Evolutionary conservation across 1,140 invertebrate genomes (phyloP).

Genomic region (Zaprionus ornatus): DNA sequence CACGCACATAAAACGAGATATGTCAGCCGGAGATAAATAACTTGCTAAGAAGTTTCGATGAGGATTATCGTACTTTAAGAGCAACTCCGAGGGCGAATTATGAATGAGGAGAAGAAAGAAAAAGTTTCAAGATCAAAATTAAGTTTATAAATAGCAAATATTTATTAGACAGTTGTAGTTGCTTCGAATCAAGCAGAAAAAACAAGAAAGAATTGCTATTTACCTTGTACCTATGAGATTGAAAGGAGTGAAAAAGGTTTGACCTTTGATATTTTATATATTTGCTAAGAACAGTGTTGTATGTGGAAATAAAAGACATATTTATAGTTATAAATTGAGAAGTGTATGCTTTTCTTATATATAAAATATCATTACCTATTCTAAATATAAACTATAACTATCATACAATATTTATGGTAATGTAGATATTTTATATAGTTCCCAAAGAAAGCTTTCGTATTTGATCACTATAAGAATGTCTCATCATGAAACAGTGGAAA

Average conservation of each 20-base stretch:
- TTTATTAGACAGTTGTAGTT: neutral
- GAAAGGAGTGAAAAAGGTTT: too few species aligned
- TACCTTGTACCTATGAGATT: too few species aligned
- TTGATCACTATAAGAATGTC: too few species aligned
- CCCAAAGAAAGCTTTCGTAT: too few species aligned
- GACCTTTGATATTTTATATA: neutral
- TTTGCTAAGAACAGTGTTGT: too few species aligned
- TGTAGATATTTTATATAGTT: too few species aligned
- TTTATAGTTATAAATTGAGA: neutral
- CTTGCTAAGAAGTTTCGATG: constrained; percentile 18
- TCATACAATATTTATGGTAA: too few species aligned
- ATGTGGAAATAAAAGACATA: neutral
- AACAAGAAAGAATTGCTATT: too few species aligned
- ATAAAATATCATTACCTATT: too few species aligned
- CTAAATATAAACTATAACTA: too few species aligned
- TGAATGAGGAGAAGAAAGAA: neutral
- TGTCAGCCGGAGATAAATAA: constrained; percentile 16
- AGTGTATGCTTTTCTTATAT: too few species aligned
- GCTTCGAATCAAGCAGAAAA: too few species aligned
- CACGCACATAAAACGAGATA: constrained; percentile 40
- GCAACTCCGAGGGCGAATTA: neutral
- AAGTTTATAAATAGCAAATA: neutral
- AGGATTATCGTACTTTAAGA: constrained; percentile 1
- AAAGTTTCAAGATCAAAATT: neutral
- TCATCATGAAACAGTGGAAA: neutral